Base-by-base conservation (phyloP, 2,888 invertebrate genomes). In the Zaprionus bogoriensis region DNA sequence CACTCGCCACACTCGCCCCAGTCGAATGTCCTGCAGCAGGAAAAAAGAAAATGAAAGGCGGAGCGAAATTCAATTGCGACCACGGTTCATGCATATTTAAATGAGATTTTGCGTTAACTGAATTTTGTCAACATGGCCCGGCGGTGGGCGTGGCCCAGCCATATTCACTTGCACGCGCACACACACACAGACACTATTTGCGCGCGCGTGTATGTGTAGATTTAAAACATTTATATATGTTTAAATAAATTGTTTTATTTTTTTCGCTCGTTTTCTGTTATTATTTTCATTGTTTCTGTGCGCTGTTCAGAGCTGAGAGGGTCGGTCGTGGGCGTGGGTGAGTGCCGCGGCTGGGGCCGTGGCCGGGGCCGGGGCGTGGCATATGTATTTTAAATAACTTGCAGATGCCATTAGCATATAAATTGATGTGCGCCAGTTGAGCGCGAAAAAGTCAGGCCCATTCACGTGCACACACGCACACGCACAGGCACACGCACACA, bases 71-170 rank as follows among this genome's bases (percentile, higher is more conserved):
- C 63, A 82, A 85, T 80, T 80, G 86, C 54, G 76, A 65, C 64
- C 25, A 52, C 58, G 50, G 65, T 79, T 86, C 81, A 85, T 81
- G 77, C 86, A 81, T 86, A 81, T 81, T 81, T 82, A 81, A 85
- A 81, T 81, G 80, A 85, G 79, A 82, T 85, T 81, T 86, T 73
- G 80, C 76, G 80, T 85, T 86, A 82, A 82, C 79, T 79, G 80
- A 82, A 79, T 85, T 85, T 81, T 80, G 72, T 82, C 74, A 77
- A 62, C 71, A 59, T 67, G 67, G 63, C 63, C n/a, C 67, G 41
- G 45, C 47, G 9, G 60, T 12, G 64, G 73, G 74, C 59, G 69
- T 66, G 74, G 66, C 47, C 51, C 48, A 53, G 22, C 45, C 68
- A 68, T 67, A 80, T 77, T 80, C 59, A 80, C 73, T 67, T 55